These are phyloP conservation scores for Discoglossus pictus DNA, from an alignment of 2,797 vertebrate species.

Conservation along the genomic window DNA sequence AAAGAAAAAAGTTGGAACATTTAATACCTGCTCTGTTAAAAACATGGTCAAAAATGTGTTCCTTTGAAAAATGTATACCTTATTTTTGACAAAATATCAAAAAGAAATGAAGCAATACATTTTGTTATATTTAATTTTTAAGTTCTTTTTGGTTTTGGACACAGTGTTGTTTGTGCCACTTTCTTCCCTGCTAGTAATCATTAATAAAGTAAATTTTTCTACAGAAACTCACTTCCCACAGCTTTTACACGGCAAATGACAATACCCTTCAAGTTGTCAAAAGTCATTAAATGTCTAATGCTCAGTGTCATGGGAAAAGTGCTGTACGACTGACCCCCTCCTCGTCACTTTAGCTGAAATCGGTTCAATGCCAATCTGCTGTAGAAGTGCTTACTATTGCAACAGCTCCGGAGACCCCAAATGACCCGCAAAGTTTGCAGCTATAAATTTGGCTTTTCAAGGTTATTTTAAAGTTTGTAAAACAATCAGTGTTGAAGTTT, in stretches of 20 bases:
- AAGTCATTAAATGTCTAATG: constrained; percentile 32
- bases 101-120: too few species aligned
- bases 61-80: too few species aligned
- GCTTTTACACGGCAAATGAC: constrained; percentile 17
- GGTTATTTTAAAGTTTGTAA: constrained; percentile 25
- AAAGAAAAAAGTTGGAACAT: too few species aligned
- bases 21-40: too few species aligned
- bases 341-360: not conserved
- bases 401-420: not conserved
- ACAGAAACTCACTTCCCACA: constrained; percentile 18
- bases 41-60: too few species aligned
- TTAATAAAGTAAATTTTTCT: too few species aligned
- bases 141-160: too few species aligned
- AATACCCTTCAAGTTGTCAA: constrained; percentile 23
- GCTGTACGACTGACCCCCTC: constrained; percentile 14
- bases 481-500: not conserved
- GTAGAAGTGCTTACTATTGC: constrained; percentile 12
- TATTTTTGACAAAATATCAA: too few species aligned
- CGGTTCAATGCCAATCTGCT: constrained; percentile 7
- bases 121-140: too few species aligned
- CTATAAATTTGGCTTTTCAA: constrained; percentile 15
- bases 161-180: too few species aligned
- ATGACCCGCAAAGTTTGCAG: constrained; percentile 28
- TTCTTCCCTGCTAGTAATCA: too few species aligned
- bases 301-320: constrained; percentile 15